Evolutionary conservation across 2,888 invertebrate species (phyloP), one percentile per base, ranked within the genome.

Genomic region (Scaeva pyrastri): DNA sequence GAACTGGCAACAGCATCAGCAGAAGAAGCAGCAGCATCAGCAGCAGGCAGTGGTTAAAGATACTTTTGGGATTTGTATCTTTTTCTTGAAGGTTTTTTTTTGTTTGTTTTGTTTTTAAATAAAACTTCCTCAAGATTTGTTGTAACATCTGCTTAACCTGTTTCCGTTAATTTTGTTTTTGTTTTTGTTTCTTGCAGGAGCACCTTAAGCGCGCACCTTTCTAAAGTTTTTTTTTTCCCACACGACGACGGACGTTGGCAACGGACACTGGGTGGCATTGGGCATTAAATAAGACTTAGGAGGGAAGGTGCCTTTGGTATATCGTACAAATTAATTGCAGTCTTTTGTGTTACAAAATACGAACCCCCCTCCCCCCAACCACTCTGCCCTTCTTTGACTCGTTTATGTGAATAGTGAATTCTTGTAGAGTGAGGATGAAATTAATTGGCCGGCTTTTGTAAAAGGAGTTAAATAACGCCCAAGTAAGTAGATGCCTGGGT

Each of bases 111-210:
- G 26, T 48, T 68, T 52, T 71, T 31, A 23, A 60, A n/a, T 48
- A 62, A 39, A 79, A 84, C 58, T 76, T 85, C 60, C 41, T 58
- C 19, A 43, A 75, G 79, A 84, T 71, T 84, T 64, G 36, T 45
- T 76, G 84, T 31, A 85, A 76, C 84, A 85, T 85, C 84, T 85
- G 84, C 84, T 85, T 10, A 80, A 80, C 79, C 75, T 71, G 84
- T 80, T 74, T 74, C 68, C 56, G 66, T 62, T 68, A 60, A 26
- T 23, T 68, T 48, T n/a, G 23, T 45, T 68, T 56, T 73, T 58
- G 52, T 72, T 41, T 19, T 70, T 31, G 19, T 36, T 50, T 31
- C 31, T 31, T 8, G 31, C 5, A 2, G 52, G 43, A 52, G 55
- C 31, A 50, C 21, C 36, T 48, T 8, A 39, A 26, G 45, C 43